phyloP scores from a whole-genome alignment of 2,888 invertebrate species.

The Sphaerophoria taeniata region DNA sequence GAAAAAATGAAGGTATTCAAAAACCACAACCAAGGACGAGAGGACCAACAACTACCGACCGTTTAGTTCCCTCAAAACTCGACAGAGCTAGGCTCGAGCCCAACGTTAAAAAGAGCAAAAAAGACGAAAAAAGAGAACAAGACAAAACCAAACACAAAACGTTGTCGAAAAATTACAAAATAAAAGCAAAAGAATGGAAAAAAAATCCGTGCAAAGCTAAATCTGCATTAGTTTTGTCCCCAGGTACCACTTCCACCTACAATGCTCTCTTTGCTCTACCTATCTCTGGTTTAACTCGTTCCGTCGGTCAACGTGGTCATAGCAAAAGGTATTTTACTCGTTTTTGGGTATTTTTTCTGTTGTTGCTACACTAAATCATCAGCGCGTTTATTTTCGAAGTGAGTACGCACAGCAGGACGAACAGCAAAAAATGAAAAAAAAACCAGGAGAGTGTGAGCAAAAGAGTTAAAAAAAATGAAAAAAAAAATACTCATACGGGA shows the following conservation, averaged over 20 bases:
- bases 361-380: slow-evolving; percentile 37
- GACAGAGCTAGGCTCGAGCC: slow-evolving; percentile 1
- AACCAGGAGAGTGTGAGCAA: slow-evolving; percentile 34
- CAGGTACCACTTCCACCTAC: slow-evolving; percentile 16
- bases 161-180: slow-evolving; percentile 60
- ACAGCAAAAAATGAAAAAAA: slow-evolving; percentile 24
- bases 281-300: too few species aligned
- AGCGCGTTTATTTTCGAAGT: slow-evolving; percentile 49
- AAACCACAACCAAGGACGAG: slow-evolving; percentile 15
- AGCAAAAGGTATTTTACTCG: too few species aligned
- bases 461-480: too few species aligned
- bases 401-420: neutral
- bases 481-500: slow-evolving; percentile 51
- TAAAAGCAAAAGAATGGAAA: too few species aligned
- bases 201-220: slow-evolving; percentile 53
- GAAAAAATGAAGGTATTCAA: neutral
- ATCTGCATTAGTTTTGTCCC: slow-evolving; percentile 48
- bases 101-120: neutral
- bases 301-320: too few species aligned
- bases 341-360: neutral
- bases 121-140: neutral
- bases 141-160: slow-evolving; percentile 57
- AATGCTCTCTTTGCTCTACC: too few species aligned
- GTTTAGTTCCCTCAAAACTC: slow-evolving; percentile 44
- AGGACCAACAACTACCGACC: too few species aligned